Base-by-base conservation (phyloP, 2,797 vertebrate species). In the Malurus splendens region DNA sequence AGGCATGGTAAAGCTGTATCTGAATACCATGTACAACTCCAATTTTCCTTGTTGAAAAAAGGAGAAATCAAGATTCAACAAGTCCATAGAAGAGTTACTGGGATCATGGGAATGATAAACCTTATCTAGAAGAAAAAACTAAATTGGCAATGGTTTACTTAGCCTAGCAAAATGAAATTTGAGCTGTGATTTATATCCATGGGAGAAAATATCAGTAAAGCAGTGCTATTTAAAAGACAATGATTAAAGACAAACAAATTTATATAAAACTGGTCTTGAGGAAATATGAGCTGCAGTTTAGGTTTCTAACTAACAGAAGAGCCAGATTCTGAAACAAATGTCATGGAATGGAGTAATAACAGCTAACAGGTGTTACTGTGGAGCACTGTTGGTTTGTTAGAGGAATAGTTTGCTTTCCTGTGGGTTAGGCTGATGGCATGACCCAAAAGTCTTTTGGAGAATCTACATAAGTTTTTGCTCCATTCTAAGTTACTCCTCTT, bases 91-190 rank as follows among this genome's bases (percentile, higher is more conserved):
- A 79, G 30, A 87, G 64, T 86, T 92, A 79, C 41, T 16, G 14
- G 66, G 57, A 88, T 91, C 87, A 87, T 90, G 92, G 83, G 91
- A 94, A 86, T n/a, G 45, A 86, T 79, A 87, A 87, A 88, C 67
- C 50, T 87, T 93, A 82, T 90, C 77, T 92, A 23, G 50, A 86
- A 86, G 82, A 91, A 84, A 41, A 89, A 89, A 86, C 66, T 73
- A 86, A 79, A 81, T 52, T 77, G 18, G 27, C 62, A 62, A 5
- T 47, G 50, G 38, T 88, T 94, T 93, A 73, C 90, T 94, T 94
- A 76, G 67, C 85, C 87, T 93, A 90, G 64, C 32, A 90, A 92
- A 88, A 88, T 88, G 78, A 94, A 94, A 94, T 94, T 74, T 72
- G 91, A 94, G 52, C 73, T 71, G 54, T 71, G 67, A 70, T 77